Conservation (phyloP, 2,113 vertebrate genomes). For the Ahaetulla prasina region DNA sequence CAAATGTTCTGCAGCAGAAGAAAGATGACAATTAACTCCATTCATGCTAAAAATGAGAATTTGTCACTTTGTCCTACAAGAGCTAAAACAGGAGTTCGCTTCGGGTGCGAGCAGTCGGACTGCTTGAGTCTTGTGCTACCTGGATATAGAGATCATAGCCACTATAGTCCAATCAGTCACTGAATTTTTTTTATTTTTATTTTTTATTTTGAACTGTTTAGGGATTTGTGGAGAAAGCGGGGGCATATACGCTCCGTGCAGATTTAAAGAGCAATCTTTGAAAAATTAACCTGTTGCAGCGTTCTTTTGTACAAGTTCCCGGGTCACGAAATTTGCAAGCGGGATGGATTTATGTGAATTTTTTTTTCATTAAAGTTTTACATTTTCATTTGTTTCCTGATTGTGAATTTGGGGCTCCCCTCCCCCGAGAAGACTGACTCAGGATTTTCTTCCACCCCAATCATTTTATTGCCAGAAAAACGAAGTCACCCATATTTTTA, state of each 20-base stretch:
- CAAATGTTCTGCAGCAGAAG: not conserved
- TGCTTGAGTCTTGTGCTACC: not conserved
- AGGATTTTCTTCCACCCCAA: not conserved
- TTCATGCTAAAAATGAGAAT: not conserved
- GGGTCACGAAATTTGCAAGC: slow-evolving; percentile 39
- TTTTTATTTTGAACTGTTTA: not conserved
- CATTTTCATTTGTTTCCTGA: slow-evolving; percentile 40
- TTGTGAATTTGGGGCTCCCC: not conserved
- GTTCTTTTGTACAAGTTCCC: not conserved
- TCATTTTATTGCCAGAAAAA: slow-evolving; percentile 44
- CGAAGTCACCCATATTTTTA: slow-evolving; percentile 47
- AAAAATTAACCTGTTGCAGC: not conserved
- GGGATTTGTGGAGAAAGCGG: not conserved
- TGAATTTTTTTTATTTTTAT: not conserved
- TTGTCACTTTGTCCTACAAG: no score
- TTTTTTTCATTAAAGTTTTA: slow-evolving; percentile 56
- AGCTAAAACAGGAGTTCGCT: not conserved
- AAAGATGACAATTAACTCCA: not conserved
- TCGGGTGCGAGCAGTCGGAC: not conserved
- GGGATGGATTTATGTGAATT: slow-evolving; percentile 41
- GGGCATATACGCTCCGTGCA: not conserved
- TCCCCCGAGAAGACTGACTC: not conserved
- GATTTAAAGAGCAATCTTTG: slow-evolving; percentile 37
- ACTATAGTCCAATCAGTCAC: accelerated
- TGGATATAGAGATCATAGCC: not conserved